phyloP scores from a whole-genome alignment of 1,140 invertebrate genomes.

The Trypoxylus dichotomus region DNA sequence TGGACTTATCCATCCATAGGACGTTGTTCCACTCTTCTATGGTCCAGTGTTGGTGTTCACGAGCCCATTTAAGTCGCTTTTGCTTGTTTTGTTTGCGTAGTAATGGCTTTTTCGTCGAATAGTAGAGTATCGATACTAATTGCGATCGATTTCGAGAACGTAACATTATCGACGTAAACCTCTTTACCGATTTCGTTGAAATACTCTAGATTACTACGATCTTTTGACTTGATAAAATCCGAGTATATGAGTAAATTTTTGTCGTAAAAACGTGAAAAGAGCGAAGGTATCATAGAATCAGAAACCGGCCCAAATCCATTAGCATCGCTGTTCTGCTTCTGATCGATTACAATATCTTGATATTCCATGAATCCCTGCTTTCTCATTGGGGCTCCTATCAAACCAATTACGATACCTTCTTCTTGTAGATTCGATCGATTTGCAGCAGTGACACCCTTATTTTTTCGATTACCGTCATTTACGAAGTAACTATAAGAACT shows the following conservation, averaged over 20 bases:
- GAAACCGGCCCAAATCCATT: constrained; percentile 53
- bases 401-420: constrained; percentile 47
- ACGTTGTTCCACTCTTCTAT: no score
- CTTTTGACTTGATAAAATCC: constrained; percentile 36
- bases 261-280: constrained; percentile 46
- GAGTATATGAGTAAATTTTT: constrained; percentile 38
- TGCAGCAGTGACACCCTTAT: constrained; percentile 36
- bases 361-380: constrained; percentile 55
- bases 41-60: no score
- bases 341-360: constrained; percentile 55
- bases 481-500: constrained; percentile 44
- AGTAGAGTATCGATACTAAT: constrained; percentile 48
- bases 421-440: constrained; percentile 38
- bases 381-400: constrained; percentile 55
- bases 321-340: constrained; percentile 53
- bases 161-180: constrained; percentile 45
- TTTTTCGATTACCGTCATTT: constrained; percentile 43
- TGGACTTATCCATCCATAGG: no score
- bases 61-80: no score
- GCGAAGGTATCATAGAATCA: constrained; percentile 50
- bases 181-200: constrained; percentile 34
- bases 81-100: no score
- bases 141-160: constrained; percentile 46
- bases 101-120: constrained; percentile 47
- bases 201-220: constrained; percentile 16